Base-by-base conservation (phyloP, 2,888 invertebrate species). In the Amorpha juglandis region DNA sequence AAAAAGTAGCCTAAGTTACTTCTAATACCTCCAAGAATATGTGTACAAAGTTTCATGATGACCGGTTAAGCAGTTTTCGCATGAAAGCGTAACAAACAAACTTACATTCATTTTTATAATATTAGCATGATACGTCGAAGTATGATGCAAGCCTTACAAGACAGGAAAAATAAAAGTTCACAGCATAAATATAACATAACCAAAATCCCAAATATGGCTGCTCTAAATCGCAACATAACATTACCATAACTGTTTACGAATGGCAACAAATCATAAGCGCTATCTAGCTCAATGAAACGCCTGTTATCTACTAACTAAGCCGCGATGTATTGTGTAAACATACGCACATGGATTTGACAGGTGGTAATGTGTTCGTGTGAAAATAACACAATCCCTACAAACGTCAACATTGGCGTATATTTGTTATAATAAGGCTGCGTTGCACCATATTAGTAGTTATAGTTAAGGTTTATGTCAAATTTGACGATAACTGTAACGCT, bases 261-360 rank as follows among this genome's bases (percentile, higher is more conserved):
- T 58, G 38, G n/a, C 58, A 38, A 12, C 58, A 58, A 58, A 42
- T 53, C 53, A 35, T 58, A 19, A 6, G 42, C 16, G 19, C 38
- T 58, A 58, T 58, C 38, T 58, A 42, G 11, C 38, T 58, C 19
- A 42, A 52, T 19, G 38, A 38, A 58, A 58, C 42, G 77, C 77
- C 69, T 75, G 64, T 48, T 65, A 51, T 62, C 66, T 48, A 68
- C 58, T 62, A 47, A 63, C 62, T 66, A 62, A 72, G 55, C 48
- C 33, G 48, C 48, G 55, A 48, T 19, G 48, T 48, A 65, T 65
- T 48, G 47, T 58, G 55, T 65, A 58, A 65, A 58, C 48, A 58
- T 27, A 35, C 55, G 35, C 64, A 65, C 21, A 50, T 58, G 64
- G 55, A 65, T 58, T 58, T 65, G 55, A 65, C 55, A 65, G 64